These are phyloP conservation scores for Macrobrachium nipponense DNA, from an alignment of 1,140 invertebrate genomes.

Conservation along the genomic window DNA sequence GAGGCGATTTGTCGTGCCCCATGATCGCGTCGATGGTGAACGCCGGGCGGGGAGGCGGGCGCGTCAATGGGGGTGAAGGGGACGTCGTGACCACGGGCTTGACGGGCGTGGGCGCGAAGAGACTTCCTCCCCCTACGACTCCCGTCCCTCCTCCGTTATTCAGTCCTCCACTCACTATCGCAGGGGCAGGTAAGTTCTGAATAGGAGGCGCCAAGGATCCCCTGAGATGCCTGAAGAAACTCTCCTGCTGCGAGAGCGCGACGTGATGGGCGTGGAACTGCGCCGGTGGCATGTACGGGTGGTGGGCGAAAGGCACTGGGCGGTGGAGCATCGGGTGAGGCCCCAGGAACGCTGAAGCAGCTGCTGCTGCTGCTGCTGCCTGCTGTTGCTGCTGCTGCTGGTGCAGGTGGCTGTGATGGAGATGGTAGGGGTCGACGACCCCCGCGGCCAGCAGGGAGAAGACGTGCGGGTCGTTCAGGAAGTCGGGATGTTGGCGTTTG, in stretches of 20 bases:
- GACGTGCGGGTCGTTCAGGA: conserved; percentile 63
- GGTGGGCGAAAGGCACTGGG: conserved; percentile 54
- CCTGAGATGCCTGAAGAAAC: conserved; percentile 65
- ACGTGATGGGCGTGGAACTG: conserved; percentile 60
- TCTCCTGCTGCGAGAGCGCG: conserved; percentile 36
- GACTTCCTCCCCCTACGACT: conserved; percentile 68
- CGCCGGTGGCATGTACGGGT: conserved; percentile 57
- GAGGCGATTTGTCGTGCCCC: conserved; percentile 52
- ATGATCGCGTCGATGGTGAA: conserved; percentile 65
- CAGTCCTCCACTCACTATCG: conserved; percentile 65
- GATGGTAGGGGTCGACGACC: conserved; percentile 42
- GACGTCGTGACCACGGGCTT: conserved; percentile 64
- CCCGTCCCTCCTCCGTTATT: no score
- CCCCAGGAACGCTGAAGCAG: conserved; percentile 21
- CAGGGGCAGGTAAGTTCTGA: conserved; percentile 68
- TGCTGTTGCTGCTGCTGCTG: conserved; percentile 56
- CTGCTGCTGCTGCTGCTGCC: no score
- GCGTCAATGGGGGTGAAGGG: conserved; percentile 66
- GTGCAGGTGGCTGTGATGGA: conserved; percentile 6
- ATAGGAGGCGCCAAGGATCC: conserved; percentile 12
- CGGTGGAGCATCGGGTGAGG: conserved; percentile 50
- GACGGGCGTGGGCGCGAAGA: conserved; percentile 68
- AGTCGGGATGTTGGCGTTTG: conserved; percentile 80
- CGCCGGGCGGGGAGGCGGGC: conserved; percentile 44
- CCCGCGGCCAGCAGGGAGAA: conserved; percentile 56